Evolutionary conservation across 2,888 invertebrate genomes (phyloP).

Genomic region (Napeogenes inachia): DNA sequence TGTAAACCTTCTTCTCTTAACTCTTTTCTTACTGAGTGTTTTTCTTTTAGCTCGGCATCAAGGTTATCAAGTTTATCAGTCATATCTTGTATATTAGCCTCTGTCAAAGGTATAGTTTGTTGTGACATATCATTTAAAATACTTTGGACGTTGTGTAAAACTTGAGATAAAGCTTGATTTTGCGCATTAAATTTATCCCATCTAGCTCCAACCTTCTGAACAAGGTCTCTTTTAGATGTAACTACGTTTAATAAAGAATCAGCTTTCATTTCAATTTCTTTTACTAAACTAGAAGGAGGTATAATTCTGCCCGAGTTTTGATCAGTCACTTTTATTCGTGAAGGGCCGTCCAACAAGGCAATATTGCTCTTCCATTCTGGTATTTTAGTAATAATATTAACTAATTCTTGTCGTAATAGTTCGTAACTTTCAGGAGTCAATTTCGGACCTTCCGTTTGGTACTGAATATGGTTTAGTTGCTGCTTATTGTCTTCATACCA

Average conservation of each 20-base stretch:
- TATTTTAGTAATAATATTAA: conserved; percentile 81
- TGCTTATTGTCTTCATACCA: conserved; percentile 89
- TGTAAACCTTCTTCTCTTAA: conserved; percentile 88
- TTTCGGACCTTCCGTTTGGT: conserved; percentile 87
- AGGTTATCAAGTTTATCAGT: conserved; percentile 74
- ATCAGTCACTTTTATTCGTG: conserved; percentile 82
- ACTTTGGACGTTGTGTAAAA: conserved; percentile 78
- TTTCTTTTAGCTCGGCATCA: conserved; percentile 76
- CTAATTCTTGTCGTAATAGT: conserved; percentile 82
- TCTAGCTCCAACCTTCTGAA: conserved; percentile 83
- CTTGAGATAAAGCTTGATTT: conserved; percentile 82
- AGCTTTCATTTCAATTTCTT: conserved; percentile 84
- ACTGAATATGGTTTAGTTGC: conserved; percentile 87
- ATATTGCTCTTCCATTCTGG: conserved; percentile 84
- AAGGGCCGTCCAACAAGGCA: conserved; percentile 81
- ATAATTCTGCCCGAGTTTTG: conserved; percentile 83
- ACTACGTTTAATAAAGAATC: conserved; percentile 82
- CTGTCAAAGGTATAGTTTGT: conserved; percentile 64
- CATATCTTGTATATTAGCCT: conserved; percentile 68
- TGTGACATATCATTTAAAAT: conserved; percentile 77
- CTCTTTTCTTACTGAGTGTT: conserved; percentile 81
- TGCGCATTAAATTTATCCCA: conserved; percentile 87
- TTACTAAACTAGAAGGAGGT: conserved; percentile 83
- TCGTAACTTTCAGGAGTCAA: conserved; percentile 83
- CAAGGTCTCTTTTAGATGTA: conserved; percentile 80